Percentiles rank a stretch among this genome's conserved stretches.
Evolutionary conservation across 2,888 invertebrate species (phyloP).

Genomic region (Agonum fuliginosum): DNA sequence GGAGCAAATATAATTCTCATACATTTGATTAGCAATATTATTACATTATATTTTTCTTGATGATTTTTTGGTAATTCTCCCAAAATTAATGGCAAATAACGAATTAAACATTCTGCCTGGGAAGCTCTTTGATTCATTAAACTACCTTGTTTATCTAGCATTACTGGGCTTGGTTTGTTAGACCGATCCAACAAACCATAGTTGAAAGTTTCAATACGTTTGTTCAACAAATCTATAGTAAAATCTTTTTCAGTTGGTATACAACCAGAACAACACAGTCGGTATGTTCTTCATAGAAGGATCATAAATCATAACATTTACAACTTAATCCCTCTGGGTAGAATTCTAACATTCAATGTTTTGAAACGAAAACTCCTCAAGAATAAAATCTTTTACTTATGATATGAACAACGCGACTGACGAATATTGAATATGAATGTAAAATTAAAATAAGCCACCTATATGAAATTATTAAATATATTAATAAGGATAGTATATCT

Average conservation of each 20-base stretch:
- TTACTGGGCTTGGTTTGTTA: conserved; percentile 44
- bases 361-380: too few relatives aligned
- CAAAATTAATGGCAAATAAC: conserved; percentile 45
- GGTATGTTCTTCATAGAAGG: conserved; percentile 60
- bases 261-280: conserved; percentile 55
- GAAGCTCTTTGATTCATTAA: conserved; percentile 58
- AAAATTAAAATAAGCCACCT: too few relatives aligned
- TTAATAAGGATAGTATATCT: too few relatives aligned
- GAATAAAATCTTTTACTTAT: too few relatives aligned
- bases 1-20: conserved; percentile 1
- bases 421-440: too few relatives aligned
- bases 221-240: conserved; percentile 45
- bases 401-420: too few relatives aligned
- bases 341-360: conserved; percentile 60
- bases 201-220: conserved; percentile 46
- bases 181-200: conserved; percentile 33
- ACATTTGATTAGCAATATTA: background rate
- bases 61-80: background rate
- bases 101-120: conserved; percentile 56
- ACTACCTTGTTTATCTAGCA: conserved; percentile 30
- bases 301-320: conserved; percentile 63
- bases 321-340: conserved; percentile 56
- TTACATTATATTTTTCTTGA: conserved; percentile 4
- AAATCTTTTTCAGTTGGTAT: background rate
- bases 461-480: too few relatives aligned